Percentiles rank a stretch among this genome's conserved stretches.
Conservation (phyloP, 2,888 invertebrate species). For the Leptinotarsa peninsularis region DNA sequence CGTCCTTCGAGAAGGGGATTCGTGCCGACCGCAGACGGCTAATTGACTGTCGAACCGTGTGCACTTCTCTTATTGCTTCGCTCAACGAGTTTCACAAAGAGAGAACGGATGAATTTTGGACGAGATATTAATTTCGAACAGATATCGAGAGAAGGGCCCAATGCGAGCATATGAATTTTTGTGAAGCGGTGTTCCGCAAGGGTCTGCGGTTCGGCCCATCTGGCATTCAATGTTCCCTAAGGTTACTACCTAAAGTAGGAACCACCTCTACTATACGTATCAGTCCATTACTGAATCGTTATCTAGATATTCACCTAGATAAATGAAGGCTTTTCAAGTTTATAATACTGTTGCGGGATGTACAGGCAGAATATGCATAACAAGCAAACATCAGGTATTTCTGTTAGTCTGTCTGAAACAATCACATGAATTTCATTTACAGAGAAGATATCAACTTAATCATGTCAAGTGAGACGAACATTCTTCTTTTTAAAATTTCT, state of each 20-base stretch:
- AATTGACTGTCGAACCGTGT: conserved; percentile 41
- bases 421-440: too few relatives aligned
- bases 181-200: background rate
- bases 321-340: too few relatives aligned
- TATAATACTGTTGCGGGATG: too few relatives aligned
- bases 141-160: background rate
- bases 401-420: conserved; percentile 27
- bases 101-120: background rate
- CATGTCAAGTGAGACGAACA: too few relatives aligned
- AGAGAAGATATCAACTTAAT: too few relatives aligned
- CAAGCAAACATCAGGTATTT: conserved; percentile 27
- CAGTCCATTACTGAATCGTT: too few relatives aligned
- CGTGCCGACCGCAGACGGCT: conserved; percentile 27
- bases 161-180: background rate
- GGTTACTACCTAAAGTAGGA: too few relatives aligned
- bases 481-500: too few relatives aligned
- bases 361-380: too few relatives aligned
- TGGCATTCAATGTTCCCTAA: background rate
- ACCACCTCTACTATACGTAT: too few relatives aligned
- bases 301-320: too few relatives aligned
- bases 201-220: background rate
- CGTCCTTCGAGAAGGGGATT: conserved; percentile 22
- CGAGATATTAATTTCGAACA: background rate
- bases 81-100: conserved; percentile 9
- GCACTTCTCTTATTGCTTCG: conserved; percentile 13